Evolutionary conservation across 2,888 invertebrate species (phyloP).

Genomic region (Labia minor): DNA sequence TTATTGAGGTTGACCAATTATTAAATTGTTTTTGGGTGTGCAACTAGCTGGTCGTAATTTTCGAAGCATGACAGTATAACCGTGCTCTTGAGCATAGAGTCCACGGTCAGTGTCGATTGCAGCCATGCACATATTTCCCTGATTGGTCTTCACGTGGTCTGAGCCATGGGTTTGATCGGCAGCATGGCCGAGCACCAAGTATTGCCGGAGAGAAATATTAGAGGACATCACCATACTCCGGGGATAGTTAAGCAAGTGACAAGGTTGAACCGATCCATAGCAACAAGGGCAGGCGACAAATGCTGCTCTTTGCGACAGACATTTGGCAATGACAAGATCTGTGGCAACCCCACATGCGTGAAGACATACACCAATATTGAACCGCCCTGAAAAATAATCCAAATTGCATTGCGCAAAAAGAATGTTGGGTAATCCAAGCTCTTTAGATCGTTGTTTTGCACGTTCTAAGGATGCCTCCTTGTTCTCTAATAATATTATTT

Average conservation of each 20-base stretch:
- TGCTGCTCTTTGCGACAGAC: constrained; percentile 60
- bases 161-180: constrained; percentile 82
- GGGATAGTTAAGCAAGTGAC: constrained; percentile 71
- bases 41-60: constrained; percentile 70
- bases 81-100: constrained; percentile 58
- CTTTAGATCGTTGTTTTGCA: constrained; percentile 57
- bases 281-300: constrained; percentile 92
- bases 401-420: constrained; percentile 75
- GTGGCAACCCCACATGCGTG: constrained; percentile 94
- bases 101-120: constrained; percentile 79
- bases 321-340: constrained; percentile 79
- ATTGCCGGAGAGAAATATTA: constrained; percentile 43
- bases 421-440: constrained; percentile 61
- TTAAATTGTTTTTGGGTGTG: constrained; percentile 84
- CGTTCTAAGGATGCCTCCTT: constrained; percentile 73
- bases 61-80: constrained; percentile 63
- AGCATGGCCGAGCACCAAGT: constrained; percentile 72
- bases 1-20: constrained; percentile 56
- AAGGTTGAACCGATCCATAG: constrained; percentile 77
- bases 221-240: constrained; percentile 45
- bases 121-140: constrained; percentile 79
- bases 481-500: constrained; percentile 76
- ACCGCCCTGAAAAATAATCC: constrained; percentile 70
- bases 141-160: constrained; percentile 53
- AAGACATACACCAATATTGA: constrained; percentile 77